Evolutionary conservation across 2,888 invertebrate genomes (phyloP), one percentile per base, ranked within the genome.

Genomic region (Drosophila parthenogenetica): DNA sequence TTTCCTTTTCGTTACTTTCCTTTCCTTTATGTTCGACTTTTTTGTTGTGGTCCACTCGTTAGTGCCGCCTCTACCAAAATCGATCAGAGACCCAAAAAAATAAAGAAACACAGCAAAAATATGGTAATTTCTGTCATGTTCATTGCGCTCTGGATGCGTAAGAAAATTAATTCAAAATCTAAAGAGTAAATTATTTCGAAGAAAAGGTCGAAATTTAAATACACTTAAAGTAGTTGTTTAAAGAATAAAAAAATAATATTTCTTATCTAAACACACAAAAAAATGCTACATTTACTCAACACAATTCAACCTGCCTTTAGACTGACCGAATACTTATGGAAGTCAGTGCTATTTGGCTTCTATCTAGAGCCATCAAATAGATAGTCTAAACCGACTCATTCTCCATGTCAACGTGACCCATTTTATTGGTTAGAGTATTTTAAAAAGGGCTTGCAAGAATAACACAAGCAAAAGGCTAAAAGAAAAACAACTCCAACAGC

Each of bases 101-200:
- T 13, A 13, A 35, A 35, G 35, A 69, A 57, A 45, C 37, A 55
- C n/a, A 50, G 76, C 13, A 13, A 74, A 84, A 85, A 82, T 85
- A 85, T 87, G 85, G 64, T 73, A 87, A 85, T 85, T 84, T 75
- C 42, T 59, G 75, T 71, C 74, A 73, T 81, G 78, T 80, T 87
- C 78, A 87, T 83, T 78, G 83, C 77, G 61, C 49, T 54, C 42
- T 50, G 55, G 60, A 70, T 73, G 79, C 73, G 58, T 71, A 81
- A 71, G 73, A 65, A 83, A 83, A 83, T 79, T 80, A 84, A 86
- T 71, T 63, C 62, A 16, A 69, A 59, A 65, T 59, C 40, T 43
- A 35, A 64, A 64, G 55, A 54, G 29, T 19, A 48, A 45, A 25
- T 8, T 3, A 1, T 60, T 4, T 39, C 13, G 5, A 39, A 14